Conservation (phyloP, 2,113 vertebrate species). For the Silurus asotus region DNA sequence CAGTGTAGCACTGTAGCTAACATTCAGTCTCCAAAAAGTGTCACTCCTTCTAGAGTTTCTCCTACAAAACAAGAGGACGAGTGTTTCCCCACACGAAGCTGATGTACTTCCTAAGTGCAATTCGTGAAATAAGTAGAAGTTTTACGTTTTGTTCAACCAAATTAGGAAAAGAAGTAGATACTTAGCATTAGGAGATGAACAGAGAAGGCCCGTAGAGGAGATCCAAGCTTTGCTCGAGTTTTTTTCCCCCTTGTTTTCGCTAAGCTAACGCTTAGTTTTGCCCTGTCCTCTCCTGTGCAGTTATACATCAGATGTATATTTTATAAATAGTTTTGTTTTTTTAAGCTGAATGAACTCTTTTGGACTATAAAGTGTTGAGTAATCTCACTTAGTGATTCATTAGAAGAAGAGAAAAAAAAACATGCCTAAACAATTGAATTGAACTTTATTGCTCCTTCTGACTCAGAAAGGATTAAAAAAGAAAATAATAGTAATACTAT, state of each 20-base stretch:
- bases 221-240: background rate
- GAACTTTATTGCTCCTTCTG: background rate
- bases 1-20: conserved; percentile 15
- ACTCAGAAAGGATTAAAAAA: background rate
- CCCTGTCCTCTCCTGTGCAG: background rate
- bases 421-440: background rate
- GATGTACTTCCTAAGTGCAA: no score
- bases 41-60: background rate
- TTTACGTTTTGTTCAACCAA: background rate
- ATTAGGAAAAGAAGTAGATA: background rate
- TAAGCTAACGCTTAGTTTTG: conserved; percentile 19
- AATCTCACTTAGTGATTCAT: background rate
- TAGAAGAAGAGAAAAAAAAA: background rate
- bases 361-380: background rate
- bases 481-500: no score
- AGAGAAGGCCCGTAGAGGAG: background rate
- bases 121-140: background rate
- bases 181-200: background rate
- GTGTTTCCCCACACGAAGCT: background rate
- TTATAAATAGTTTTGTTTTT: no score
- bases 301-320: no score
- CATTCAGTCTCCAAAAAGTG: background rate
- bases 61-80: background rate
- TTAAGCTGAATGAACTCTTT: background rate
- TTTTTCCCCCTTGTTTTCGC: background rate